A percentile compares a stretch with the other conserved stretches of the same genome.
phyloP scores from a whole-genome alignment of 1,140 invertebrate species.

The Euwallacea fornicatus region DNA sequence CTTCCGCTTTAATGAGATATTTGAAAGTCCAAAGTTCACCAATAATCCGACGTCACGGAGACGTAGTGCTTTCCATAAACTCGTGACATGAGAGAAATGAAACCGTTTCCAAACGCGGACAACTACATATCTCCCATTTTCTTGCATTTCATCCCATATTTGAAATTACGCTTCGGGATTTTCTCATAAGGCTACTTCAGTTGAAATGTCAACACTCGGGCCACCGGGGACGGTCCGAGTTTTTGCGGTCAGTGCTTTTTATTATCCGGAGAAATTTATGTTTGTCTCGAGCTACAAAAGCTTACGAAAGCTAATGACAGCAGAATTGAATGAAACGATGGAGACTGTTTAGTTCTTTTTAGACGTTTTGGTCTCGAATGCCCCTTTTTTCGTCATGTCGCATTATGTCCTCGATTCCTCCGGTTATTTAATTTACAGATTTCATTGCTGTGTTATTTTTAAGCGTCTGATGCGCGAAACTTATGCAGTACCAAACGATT shows the following conservation, averaged over 20 bases:
- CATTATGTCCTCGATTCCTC: background rate
- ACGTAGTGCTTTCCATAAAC: constrained; percentile 8
- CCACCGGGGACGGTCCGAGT: constrained; percentile 24
- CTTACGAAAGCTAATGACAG: constrained; percentile 15
- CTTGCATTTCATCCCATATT: constrained; percentile 28
- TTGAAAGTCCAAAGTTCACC: too few relatives aligned
- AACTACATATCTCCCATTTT: constrained; percentile 22
- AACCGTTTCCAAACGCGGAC: constrained; percentile 2
- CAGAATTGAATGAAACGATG: constrained; percentile 22
- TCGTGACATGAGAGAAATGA: constrained; percentile 12
- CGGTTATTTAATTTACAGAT: too few relatives aligned
- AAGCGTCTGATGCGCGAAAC: background rate
- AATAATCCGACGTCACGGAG: too few relatives aligned
- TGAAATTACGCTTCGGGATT: constrained; percentile 29
- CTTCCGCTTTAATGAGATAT: too few relatives aligned
- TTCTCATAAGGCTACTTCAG: constrained; percentile 31
- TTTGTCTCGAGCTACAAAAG: constrained; percentile 21
- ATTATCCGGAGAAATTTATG: constrained; percentile 32
- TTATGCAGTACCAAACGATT: background rate
- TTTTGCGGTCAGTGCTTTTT: constrained; percentile 33
- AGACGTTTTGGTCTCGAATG: background rate
- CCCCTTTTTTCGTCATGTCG: background rate
- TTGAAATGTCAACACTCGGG: constrained; percentile 30
- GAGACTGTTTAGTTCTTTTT: constrained; percentile 7
- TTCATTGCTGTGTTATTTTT: background rate